Evolutionary conservation across 2,113 vertebrate genomes (phyloP), one percentile per base, ranked within the genome.

Genomic region (Hypomesus transpacificus): DNA sequence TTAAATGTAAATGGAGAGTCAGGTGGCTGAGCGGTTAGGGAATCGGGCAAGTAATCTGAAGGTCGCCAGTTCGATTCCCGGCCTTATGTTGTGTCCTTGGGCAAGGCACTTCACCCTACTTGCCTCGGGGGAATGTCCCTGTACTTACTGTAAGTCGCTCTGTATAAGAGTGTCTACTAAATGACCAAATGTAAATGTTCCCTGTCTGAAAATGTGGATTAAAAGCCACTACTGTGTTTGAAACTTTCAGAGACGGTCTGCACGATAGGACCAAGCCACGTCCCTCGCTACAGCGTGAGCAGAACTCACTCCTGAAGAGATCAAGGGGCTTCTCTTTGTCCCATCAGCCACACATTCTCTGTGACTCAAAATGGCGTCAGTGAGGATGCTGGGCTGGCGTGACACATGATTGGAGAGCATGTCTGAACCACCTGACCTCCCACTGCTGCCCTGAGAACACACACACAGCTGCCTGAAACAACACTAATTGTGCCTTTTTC

Each of bases 371-470:
- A 84, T 81, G 82, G 84, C 83, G 68, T 73, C 21, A 68, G 79
- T 78, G 81, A 73, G 80, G 82, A 75, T 81, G 77, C 74, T 73
- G 78, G 75, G 73, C 66, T 57, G 81, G 77, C 65, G 77, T 70
- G 82, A 74, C 24, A 59, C 77, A 75, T 79, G 81, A 86, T 73
- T 84, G 86, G 83, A 85, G 78, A 83, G 73, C 79, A 83, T 76
- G 78, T 78, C 82, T 74, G 83, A 9, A 90, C 88, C 90, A 92
- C 88, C 89, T 91, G 91, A 91, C 80, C 76, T 82, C 86, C 81
- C 82, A 79, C 76, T 75, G 73, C 76, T 84, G 78, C 80, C 68
- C 51, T 51, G 71, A 75, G 74, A 77, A 71, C 14, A 71, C 52
- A 59, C 53, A 39, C 20, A 67, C 75, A 74, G 76, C 64, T 81